Evolutionary conservation across 2,113 vertebrate species (phyloP).

Genomic region (Astur gentilis): DNA sequence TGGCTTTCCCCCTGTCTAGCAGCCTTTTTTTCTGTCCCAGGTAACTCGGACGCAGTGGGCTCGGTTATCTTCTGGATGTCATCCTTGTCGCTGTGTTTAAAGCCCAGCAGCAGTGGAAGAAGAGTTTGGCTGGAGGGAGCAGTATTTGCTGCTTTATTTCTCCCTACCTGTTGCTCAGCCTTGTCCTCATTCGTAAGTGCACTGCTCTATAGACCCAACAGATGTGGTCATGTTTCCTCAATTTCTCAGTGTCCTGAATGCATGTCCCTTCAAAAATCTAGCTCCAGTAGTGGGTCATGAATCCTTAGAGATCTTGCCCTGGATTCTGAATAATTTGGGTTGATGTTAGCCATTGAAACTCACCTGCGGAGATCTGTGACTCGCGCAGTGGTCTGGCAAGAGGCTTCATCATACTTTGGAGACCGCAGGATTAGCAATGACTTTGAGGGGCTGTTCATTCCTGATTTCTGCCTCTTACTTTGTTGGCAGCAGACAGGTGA

Average conservation of each 20-base stretch:
- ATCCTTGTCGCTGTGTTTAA: neutral
- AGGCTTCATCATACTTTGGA: neutral
- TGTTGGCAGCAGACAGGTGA: neutral
- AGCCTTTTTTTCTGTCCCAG: neutral
- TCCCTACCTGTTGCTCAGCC: neutral
- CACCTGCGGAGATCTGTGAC: neutral
- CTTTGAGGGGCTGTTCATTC: neutral
- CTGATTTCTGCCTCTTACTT: neutral
- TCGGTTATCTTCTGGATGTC: neutral
- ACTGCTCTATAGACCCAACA: neutral
- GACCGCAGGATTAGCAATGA: neutral
- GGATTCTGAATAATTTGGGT: neutral
- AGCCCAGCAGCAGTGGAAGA: neutral
- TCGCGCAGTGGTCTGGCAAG: neutral
- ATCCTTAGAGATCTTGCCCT: neutral
- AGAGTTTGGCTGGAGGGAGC: neutral
- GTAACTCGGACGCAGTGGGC: neutral
- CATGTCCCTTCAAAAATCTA: neutral
- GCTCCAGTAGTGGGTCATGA: neutral
- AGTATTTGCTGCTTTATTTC: neutral
- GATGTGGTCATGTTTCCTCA: neutral
- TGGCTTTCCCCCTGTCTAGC: neutral
- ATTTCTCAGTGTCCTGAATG: neutral
- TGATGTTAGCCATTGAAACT: neutral
- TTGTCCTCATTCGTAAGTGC: neutral